Evolutionary conservation across 1,140 invertebrate genomes (phyloP), one percentile per base, ranked within the genome.

Genomic region (Phymorhynchus buccinoides): DNA sequence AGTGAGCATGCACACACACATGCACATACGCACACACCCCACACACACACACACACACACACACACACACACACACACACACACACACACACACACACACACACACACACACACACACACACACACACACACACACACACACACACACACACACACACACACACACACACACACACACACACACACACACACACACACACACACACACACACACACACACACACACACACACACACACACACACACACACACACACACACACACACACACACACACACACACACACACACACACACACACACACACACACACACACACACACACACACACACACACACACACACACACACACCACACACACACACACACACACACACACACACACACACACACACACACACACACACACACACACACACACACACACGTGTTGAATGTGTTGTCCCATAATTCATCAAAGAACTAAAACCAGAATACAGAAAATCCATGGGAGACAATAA

Each of bases 41-140:
- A n/a, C n/a, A n/a, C n/a, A n/a, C n/a, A n/a, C n/a, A n/a, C n/a
- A n/a, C n/a, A n/a, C n/a, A n/a, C n/a, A n/a, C n/a, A n/a, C n/a
- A n/a, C n/a, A n/a, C n/a, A n/a, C n/a, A n/a, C n/a, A n/a, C n/a
- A n/a, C n/a, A n/a, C n/a, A n/a, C n/a, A n/a, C n/a, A n/a, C n/a
- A n/a, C n/a, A n/a, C n/a, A n/a, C n/a, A n/a, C n/a, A n/a, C n/a
- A n/a, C n/a, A n/a, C n/a, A n/a, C n/a, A n/a, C n/a, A n/a, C n/a
- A n/a, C n/a, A n/a, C 71, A 75, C 71, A 75, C 27, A 75, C 71
- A 75, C 35, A 75, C 71, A 75, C 71, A 75, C 71, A 30, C 30
- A 30, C 71, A 30, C 30, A 30, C 71, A 75, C 71, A 75, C 71
- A 75, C 71, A 75, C 71, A 75, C 71, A 75, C 71, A 75, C 71